Conservation (phyloP, 1,140 invertebrate genomes). For the Chrysoperla carnea region DNA sequence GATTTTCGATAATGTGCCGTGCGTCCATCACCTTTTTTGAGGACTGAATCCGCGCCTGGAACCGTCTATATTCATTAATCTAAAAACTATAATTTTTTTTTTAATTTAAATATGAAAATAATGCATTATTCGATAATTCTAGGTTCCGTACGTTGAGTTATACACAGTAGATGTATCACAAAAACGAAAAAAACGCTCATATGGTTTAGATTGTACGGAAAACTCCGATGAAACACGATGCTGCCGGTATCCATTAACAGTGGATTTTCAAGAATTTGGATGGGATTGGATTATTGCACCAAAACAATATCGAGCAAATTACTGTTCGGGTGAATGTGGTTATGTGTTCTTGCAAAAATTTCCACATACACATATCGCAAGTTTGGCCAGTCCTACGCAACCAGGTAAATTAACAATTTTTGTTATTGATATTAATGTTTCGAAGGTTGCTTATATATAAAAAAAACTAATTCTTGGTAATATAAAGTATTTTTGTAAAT, state of each 20-base stretch:
- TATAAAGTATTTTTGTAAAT: no score
- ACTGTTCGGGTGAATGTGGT: constrained; percentile 89
- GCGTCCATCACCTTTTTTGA: no score
- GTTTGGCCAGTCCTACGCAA: constrained; percentile 33
- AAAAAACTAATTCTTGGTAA: no score
- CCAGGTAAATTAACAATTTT: background rate
- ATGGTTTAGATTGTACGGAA: constrained; percentile 61
- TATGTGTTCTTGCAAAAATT: constrained; percentile 78
- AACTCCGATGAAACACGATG: constrained; percentile 61
- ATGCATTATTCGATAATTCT: constrained; percentile 8
- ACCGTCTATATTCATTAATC: no score
- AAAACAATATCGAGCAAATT: constrained; percentile 87
- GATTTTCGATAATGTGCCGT: no score
- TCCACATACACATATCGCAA: constrained; percentile 85
- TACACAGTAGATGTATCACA: constrained; percentile 39
- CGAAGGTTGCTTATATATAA: no score
- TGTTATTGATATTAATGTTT: no score
- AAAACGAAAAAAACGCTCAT: constrained; percentile 50
- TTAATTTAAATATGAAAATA: no score
- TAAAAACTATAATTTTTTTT: no score
- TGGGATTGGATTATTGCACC: constrained; percentile 99
- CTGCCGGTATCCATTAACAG: constrained; percentile 79
- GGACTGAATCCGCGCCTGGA: no score
- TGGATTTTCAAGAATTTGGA: constrained; percentile 91
- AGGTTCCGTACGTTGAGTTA: constrained; percentile 72